These are phyloP conservation scores for Sporophila hypoxantha DNA, from an alignment of 2,113 vertebrate species.

Conservation along the genomic window DNA sequence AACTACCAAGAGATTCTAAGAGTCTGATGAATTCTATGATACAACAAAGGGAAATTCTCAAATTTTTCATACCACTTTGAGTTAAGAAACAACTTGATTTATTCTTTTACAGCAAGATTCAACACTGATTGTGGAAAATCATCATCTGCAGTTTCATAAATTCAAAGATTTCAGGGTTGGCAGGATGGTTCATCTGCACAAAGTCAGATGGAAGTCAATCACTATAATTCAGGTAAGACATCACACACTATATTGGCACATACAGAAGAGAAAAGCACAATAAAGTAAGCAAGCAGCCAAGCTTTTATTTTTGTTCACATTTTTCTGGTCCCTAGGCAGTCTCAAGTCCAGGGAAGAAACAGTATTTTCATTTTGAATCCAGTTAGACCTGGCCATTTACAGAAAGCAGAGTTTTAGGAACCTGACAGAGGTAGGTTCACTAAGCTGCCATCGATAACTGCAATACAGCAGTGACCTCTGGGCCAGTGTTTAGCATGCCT, in stretches of 20 bases:
- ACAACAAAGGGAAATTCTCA: background rate
- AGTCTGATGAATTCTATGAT: background rate
- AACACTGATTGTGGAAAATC: background rate
- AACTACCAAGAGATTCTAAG: background rate
- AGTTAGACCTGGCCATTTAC: background rate
- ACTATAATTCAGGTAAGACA: background rate
- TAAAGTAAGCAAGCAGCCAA: background rate
- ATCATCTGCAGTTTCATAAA: background rate
- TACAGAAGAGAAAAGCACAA: background rate
- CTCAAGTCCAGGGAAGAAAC: background rate
- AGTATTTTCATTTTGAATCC: background rate
- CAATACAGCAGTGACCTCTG: background rate
- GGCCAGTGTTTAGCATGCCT: background rate
- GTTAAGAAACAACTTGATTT: background rate
- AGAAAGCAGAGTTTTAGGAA: background rate
- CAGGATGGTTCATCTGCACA: background rate
- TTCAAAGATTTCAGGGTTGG: background rate
- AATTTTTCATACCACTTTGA: background rate
- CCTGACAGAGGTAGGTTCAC: background rate
- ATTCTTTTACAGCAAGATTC: background rate
- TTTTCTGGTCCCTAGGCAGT: background rate
- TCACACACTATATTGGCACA: no score
- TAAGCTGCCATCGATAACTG: background rate
- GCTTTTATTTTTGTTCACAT: background rate
- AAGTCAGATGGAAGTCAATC: background rate